These are phyloP conservation scores for Rhynchonema sp. DNA, from an alignment of 2,888 invertebrate species.

Conservation along the genomic window DNA sequence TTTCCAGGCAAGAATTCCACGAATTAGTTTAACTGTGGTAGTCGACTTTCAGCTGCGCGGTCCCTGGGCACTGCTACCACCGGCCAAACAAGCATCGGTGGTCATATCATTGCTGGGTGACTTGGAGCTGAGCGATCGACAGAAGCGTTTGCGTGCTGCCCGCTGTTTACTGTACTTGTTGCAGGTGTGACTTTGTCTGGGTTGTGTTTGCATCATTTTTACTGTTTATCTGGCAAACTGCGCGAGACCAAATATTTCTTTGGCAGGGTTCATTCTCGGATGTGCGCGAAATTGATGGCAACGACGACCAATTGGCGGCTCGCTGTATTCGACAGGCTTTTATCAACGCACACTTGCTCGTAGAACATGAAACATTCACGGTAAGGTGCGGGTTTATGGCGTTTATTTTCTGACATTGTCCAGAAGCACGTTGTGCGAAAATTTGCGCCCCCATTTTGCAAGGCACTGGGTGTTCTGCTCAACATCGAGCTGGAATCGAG, in stretches of 20 bases:
- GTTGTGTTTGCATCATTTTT: too few species aligned
- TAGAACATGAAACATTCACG: not conserved
- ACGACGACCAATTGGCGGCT: not conserved
- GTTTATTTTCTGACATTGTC: not conserved
- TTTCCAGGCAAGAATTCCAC: too few species aligned
- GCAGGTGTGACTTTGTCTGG: slow-evolving; percentile 46
- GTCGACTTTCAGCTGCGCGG: slow-evolving; percentile 38
- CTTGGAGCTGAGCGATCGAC: slow-evolving; percentile 65
- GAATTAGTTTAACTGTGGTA: too few species aligned
- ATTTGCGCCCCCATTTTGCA: too few species aligned
- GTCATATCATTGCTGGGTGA: slow-evolving; percentile 32
- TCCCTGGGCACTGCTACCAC: slow-evolving; percentile 1
- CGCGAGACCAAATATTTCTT: too few species aligned
- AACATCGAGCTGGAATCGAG: not conserved
- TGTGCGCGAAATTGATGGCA: not conserved
- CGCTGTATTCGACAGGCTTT: not conserved
- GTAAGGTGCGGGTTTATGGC: not conserved
- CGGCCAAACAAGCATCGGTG: not conserved
- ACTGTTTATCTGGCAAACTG: too few species aligned
- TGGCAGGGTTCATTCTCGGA: not conserved
- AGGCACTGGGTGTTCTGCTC: not conserved
- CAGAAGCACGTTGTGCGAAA: too few species aligned
- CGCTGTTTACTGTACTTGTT: slow-evolving; percentile 79
- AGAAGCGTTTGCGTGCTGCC: slow-evolving; percentile 65
- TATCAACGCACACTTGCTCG: not conserved